Conservation (phyloP, 2,888 invertebrate genomes). For the Stenolophus ochropezus region DNA sequence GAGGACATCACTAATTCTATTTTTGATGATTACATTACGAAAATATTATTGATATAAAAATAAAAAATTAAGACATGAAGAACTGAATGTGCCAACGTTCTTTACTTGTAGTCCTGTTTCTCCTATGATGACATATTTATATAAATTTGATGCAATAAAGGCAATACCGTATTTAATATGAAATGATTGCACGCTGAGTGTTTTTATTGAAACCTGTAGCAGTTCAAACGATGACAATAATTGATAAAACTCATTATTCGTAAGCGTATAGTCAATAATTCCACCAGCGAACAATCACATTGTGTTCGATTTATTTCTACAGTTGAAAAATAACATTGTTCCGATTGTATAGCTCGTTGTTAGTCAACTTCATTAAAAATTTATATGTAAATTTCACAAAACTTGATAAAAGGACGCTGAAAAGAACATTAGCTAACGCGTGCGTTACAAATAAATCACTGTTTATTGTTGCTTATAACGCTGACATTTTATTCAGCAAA, state of each 20-base stretch:
- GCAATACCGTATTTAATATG: neutral
- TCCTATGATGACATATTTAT: too few relatives aligned
- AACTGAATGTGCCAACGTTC: too few relatives aligned
- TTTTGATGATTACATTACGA: too few relatives aligned
- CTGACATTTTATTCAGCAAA: constrained; percentile 48
- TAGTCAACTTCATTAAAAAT: constrained; percentile 41
- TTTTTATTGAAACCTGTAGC: neutral
- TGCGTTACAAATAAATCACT: constrained; percentile 47
- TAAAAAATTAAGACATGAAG: too few relatives aligned
- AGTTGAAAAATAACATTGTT: constrained; percentile 25
- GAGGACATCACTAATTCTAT: too few relatives aligned
- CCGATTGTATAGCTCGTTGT: constrained; percentile 27
- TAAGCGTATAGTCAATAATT: constrained; percentile 13
- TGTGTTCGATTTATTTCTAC: constrained; percentile 19
- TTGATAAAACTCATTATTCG: constrained; percentile 8
- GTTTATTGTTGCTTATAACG: constrained; percentile 35
- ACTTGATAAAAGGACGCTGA: constrained; percentile 24
- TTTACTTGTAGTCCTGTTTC: too few relatives aligned
- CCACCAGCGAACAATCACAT: constrained; percentile 3
- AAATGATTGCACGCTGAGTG: neutral
- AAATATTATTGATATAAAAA: too few relatives aligned
- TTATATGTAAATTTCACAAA: constrained; percentile 40
- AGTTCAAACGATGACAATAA: neutral
- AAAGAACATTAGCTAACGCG: constrained; percentile 42
- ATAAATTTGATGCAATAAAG: too few relatives aligned